Evolutionary conservation across 1,140 invertebrate species (phyloP).

Genomic region (Pissodes strobi): DNA sequence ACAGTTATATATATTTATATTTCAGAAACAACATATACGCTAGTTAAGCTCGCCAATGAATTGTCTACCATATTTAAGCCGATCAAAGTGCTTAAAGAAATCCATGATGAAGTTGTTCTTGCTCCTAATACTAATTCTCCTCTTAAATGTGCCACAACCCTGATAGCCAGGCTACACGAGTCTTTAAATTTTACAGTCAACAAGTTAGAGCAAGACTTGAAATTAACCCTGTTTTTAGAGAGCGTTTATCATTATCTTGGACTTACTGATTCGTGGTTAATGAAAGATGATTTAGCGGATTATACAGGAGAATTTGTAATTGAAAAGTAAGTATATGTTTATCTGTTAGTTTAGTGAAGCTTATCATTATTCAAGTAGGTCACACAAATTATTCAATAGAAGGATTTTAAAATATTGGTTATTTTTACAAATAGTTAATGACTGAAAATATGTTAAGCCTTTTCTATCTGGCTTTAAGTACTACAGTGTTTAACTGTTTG

Average conservation of each 20-base stretch:
- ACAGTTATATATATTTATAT: too few species aligned
- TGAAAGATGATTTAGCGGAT: constrained; percentile 60
- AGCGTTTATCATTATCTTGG: constrained; percentile 60
- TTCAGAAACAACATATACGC: constrained; percentile 53
- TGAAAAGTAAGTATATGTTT: constrained; percentile 51
- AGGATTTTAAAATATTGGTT: too few species aligned
- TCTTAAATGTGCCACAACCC: constrained; percentile 55
- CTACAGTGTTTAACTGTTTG: too few species aligned
- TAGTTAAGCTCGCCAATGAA: constrained; percentile 55
- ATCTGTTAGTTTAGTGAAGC: background rate
- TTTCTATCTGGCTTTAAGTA: too few species aligned
- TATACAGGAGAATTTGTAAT: constrained; percentile 62
- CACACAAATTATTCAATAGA: too few species aligned
- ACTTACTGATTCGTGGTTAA: constrained; percentile 61
- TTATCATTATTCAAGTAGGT: too few species aligned
- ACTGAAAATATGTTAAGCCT: too few species aligned
- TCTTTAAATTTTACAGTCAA: constrained; percentile 56
- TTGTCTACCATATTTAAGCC: constrained; percentile 54
- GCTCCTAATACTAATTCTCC: constrained; percentile 52
- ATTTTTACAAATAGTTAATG: background rate
- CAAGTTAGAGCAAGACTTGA: constrained; percentile 57
- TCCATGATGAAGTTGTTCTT: constrained; percentile 56
- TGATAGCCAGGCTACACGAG: constrained; percentile 57
- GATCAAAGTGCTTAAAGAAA: constrained; percentile 55
- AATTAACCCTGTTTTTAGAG: constrained; percentile 58